These are phyloP conservation scores for Prunella himalayana DNA, from an alignment of 2,113 vertebrate species.

Conservation along the genomic window DNA sequence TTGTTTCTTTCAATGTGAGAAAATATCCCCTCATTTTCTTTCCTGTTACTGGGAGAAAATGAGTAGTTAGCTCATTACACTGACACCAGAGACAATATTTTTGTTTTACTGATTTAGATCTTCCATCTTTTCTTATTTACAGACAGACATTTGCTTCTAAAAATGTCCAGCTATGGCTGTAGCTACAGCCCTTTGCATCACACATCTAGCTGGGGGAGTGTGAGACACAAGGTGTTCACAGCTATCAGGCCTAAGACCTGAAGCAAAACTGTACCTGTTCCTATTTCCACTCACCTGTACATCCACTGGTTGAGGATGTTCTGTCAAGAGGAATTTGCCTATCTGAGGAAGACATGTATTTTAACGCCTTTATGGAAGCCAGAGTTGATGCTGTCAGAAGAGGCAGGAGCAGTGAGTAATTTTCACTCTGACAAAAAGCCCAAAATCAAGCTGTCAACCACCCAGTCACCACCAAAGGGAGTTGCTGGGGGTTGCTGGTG, in stretches of 20 bases:
- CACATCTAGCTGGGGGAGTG: background rate
- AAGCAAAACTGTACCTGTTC: background rate
- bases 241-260: background rate
- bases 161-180: background rate
- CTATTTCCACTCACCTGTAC: background rate
- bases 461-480: background rate
- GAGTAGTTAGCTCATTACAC: background rate
- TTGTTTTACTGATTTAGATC: background rate
- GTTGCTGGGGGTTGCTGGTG: background rate
- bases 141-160: background rate
- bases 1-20: background rate
- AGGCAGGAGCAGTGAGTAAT: background rate
- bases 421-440: constrained; percentile 10
- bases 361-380: background rate
- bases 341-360: background rate
- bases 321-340: background rate
- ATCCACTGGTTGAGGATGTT: background rate
- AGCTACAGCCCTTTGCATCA: background rate
- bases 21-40: background rate
- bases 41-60: background rate
- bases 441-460: background rate
- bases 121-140: background rate
- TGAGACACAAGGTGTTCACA: background rate
- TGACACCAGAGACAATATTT: background rate
- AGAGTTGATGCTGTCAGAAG: background rate